Evolutionary conservation across 2,888 invertebrate species (phyloP).

Genomic region (Eupithecia dodoneata): DNA sequence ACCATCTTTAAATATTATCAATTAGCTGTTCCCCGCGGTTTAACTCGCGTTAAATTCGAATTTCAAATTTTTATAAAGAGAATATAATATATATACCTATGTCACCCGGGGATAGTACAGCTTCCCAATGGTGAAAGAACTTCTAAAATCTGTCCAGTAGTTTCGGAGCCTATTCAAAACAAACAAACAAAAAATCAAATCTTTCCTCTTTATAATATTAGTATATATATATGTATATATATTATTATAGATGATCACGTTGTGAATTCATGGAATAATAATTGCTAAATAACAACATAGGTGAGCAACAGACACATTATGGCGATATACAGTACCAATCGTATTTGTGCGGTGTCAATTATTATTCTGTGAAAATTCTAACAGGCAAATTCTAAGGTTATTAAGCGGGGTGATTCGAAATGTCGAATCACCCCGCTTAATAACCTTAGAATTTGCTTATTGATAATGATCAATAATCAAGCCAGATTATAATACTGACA

Average conservation of each 20-base stretch:
- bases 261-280: constrained; percentile 2
- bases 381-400: neutral
- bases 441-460: no score
- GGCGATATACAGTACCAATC: neutral
- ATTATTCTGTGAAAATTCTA: neutral
- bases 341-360: neutral
- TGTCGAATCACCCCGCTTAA: no score
- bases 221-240: no score
- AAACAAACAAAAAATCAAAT: no score
- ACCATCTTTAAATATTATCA: constrained; percentile 1
- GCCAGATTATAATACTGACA: neutral
- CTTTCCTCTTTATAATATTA: no score
- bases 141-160: no score
- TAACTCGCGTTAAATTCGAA: no score
- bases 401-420: neutral
- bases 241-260: neutral
- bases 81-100: no score
- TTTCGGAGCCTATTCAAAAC: no score
- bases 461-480: neutral
- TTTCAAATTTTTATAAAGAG: no score
- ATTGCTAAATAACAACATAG: neutral
- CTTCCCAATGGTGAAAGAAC: no score
- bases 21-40: neutral
- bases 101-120: no score
- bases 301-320: neutral